Evolutionary conservation across 2,888 invertebrate genomes (phyloP), one percentile per base, ranked within the genome.

Genomic region (Cryptocheilus praepositus): DNA sequence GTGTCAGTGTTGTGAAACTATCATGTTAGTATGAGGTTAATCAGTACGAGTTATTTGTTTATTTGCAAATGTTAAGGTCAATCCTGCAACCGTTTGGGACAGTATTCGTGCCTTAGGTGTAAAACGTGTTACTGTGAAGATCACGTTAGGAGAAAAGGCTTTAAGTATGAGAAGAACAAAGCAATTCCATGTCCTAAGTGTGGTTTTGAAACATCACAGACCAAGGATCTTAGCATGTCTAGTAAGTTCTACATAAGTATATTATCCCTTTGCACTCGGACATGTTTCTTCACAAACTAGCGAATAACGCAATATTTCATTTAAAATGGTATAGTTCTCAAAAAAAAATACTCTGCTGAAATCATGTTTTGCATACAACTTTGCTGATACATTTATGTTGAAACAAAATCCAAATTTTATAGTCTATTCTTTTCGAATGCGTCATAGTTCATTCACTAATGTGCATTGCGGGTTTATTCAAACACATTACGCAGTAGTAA

Each of bases 41-140:
- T 45, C 4, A 16, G 19, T 13, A 36, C 4, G 18, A 8, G 28
- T 5, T 54, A 49, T 7, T 53, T 46, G 15, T 28, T 61, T 55
- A 59, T 19, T 19, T 18, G 28, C 25, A 51, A 62, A 21, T 51
- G 85, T 88, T 62, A 88, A 95, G 95, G 95, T 89, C 95, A 96
- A 88, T 98, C 97, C 0, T 98, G 98, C 89, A 98, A 98, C 90
- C 95, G 95, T 70, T 90, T 97, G 71, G 98, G 98, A 0, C 97
- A 98, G 90, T 97, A 96, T 90, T 97, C 98, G 3, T 98, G 98
- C 88, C 91, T 98, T 83, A 93, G 96, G 83, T 98, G 98, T 90
- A 98, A 98, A 90, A 95, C 94, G 2, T 98, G 98, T 89, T 98
- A 95, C 90, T 98, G 98, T 89, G 98, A 98, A 83, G 98, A 98